A percentile compares a stretch with the other conserved stretches of the same genome.
phyloP scores from a whole-genome alignment of 2,797 vertebrate species.

The Acanthis flammea region DNA sequence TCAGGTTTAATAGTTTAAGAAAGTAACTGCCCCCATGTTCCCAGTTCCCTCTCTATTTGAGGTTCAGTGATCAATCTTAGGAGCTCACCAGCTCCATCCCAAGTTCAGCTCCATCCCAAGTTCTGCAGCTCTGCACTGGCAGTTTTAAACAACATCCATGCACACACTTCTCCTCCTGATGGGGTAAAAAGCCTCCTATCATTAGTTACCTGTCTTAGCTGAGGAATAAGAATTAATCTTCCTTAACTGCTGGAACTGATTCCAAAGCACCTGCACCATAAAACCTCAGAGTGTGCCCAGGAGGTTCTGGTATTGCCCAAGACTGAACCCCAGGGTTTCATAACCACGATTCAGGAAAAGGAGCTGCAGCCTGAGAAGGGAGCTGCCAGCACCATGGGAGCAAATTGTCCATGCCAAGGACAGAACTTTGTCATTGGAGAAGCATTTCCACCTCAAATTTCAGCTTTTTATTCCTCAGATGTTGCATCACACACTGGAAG shows the following conservation, averaged over 20 bases:
- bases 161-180: background rate
- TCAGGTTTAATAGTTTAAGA: background rate
- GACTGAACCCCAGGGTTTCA: background rate
- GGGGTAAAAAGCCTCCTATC: background rate
- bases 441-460: background rate
- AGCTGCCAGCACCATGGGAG: background rate
- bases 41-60: background rate
- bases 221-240: background rate
- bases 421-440: background rate
- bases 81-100: background rate
- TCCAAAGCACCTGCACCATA: background rate
- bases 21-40: background rate
- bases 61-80: fast-evolving
- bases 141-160: background rate
- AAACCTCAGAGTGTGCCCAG: background rate
- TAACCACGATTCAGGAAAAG: fast-evolving
- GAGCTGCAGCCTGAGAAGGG: background rate
- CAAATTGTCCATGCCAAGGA: background rate
- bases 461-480: background rate
- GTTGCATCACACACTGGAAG: fast-evolving
- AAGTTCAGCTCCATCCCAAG: background rate
- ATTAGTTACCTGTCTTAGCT: background rate
- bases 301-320: background rate
- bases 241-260: background rate
- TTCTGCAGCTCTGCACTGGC: background rate